Conservation (phyloP, 1,140 invertebrate genomes). For the Bathynomus jamesi region DNA sequence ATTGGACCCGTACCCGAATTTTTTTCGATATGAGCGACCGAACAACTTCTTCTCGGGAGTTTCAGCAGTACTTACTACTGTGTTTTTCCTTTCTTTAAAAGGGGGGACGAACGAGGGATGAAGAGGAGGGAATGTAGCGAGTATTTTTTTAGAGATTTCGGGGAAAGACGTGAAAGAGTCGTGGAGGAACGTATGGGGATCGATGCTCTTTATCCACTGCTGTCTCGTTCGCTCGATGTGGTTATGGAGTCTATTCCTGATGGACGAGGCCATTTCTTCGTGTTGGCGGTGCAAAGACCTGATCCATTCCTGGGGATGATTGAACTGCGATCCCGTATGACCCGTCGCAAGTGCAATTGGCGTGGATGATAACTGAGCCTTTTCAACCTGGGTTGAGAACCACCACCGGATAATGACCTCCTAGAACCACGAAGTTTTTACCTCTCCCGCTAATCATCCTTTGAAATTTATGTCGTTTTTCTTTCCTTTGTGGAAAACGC, state of each 20-base stretch:
- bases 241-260: neutral
- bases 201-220: neutral
- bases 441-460: too few species aligned
- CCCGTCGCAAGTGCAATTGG: neutral
- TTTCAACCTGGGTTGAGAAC: too few species aligned
- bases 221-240: neutral
- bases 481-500: too few species aligned
- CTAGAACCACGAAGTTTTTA: too few species aligned
- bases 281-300: neutral
- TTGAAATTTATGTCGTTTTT: too few species aligned
- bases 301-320: neutral
- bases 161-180: neutral
- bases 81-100: neutral
- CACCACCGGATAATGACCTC: too few species aligned
- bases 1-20: too few species aligned
- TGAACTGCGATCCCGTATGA: neutral
- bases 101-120: neutral
- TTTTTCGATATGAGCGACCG: too few species aligned
- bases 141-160: neutral
- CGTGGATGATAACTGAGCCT: neutral
- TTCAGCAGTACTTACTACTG: too few species aligned
- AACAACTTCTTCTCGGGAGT: too few species aligned
- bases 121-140: neutral
- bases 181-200: neutral
- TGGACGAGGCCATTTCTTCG: neutral